phyloP scores from a whole-genome alignment of 2,888 invertebrate species.

The Cetonia aurata region DNA sequence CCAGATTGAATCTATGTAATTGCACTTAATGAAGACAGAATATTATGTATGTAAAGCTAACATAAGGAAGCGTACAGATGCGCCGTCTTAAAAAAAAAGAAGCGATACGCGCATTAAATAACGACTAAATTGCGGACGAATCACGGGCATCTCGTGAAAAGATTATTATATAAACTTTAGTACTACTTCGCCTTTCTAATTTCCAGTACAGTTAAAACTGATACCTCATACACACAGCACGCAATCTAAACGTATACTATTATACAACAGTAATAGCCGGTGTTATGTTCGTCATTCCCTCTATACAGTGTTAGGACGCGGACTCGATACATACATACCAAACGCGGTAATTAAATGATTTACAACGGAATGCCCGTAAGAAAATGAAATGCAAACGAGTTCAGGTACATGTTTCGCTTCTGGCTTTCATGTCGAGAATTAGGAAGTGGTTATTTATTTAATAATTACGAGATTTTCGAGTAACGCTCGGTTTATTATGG shows the following conservation, averaged over 20 bases:
- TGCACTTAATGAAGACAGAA: neutral
- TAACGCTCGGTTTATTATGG: constrained; percentile 8
- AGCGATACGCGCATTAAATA: constrained; percentile 3
- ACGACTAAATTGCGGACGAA: neutral
- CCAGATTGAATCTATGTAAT: neutral
- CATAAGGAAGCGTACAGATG: neutral
- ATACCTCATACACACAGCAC: neutral
- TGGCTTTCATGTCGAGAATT: constrained; percentile 25
- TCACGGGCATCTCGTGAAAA: constrained; percentile 3
- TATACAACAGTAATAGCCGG: constrained; percentile 16
- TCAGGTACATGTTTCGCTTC: constrained; percentile 6
- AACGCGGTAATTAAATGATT: constrained; percentile 13
- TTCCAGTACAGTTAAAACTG: constrained; percentile 15
- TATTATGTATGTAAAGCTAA: neutral
- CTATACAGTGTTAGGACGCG: neutral
- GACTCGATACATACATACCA: constrained; percentile 7
- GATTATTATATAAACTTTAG: constrained; percentile 20
- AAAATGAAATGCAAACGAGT: constrained; percentile 26
- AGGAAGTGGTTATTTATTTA: constrained; percentile 23
- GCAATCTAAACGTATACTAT: constrained; percentile 2
- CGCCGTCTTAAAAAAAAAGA: neutral
- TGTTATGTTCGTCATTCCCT: neutral
- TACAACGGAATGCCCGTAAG: neutral
- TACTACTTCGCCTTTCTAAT: constrained; percentile 16
- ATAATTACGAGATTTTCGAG: constrained; percentile 25